Evolutionary conservation across 2,113 vertebrate genomes (phyloP), one percentile per base, ranked within the genome.

Genomic region (Corydoras maculifer): DNA sequence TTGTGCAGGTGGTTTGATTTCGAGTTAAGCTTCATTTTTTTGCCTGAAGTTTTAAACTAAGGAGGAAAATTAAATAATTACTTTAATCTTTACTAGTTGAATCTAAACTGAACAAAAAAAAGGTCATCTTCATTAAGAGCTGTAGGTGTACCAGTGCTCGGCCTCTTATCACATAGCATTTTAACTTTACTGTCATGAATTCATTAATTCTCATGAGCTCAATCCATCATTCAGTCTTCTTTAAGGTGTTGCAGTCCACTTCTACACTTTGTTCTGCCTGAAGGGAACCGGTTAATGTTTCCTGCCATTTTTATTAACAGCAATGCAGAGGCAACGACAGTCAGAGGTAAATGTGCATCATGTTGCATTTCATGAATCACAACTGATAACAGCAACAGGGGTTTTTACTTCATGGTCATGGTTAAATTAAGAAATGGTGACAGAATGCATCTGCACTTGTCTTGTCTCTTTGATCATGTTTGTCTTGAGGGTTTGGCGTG

Each of bases 271-370:
- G 75, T 76, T 76, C 81, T 76, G 75, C 72, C 68, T 55, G 49
- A 72, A 78, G 73, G 77, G 74, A 75, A 80, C 69, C 84, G 78
- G 80, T 83, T 82, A 79, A 84, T 79, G 84, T 87, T 81, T 80
- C 81, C 75, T 73, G 74, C 79, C 73, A 78, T 79, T 81, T 77
- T 86, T 81, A 87, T 89, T 91, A 91, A 87, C 87, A 88, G 85
- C 87, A 84, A 85, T 82, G 78, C 83, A 85, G 70, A 65, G 43
- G 48, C 53, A 57, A 86, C 18, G 18, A 82, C 87, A 86, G 84
- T 85, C 66, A 76, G 77, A 85, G 80, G 77, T 82, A 79, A 77
- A 72, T 62, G 58, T 74, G 66, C 53, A 48, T 63, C 55, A 32
- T 57, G 43, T 57, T 8, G 11, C 18, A 55, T 31, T 30, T 63